Evolutionary conservation across 53 echinoderm and acorn worm genomes (phyloP), one percentile per base, ranked within the genome.

Genomic region (Patiria pectinifera): DNA sequence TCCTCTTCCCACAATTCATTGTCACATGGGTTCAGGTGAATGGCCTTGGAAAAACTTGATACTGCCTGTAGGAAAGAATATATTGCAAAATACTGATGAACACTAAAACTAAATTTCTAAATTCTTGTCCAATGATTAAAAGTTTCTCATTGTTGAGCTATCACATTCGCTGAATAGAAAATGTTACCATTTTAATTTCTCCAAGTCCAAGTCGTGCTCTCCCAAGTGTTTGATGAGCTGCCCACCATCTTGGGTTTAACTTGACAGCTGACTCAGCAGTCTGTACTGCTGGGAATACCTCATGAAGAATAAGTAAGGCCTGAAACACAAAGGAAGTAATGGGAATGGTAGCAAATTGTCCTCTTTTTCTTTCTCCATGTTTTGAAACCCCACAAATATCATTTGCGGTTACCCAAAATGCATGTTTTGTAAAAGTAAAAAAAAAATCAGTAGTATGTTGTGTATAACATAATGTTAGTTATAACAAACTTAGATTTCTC

Each of bases 181-280:
- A 35, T 6, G 8, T 79, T 46, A 97, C 97, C 93, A 97, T 82
- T 85, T 93, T 43, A 44, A 97, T 95, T 92, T 97, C 96, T 77
- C 97, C 96, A 12, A 96, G 92, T 16, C 97, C 96, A 60, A 97
- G 86, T 79, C 94, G 96, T 44, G 97, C 96, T 74, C 97, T 92
- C 25, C 95, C 97, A 5, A 97, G 88, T 13, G 97, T 97, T 86
- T 97, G 97, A 78, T 97, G 83, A 6, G 94, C 94, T 11, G 83
- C 72, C 97, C 97, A 97, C 97, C 97, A 97, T 19, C 69, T 75
- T 9, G 95, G 94, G 69, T 94, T 85, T 12, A 89, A 84, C 59
- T 24, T 85, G 22, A 95, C 94, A 18, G 97, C 95, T 25, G 83
- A 87, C 22, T 96, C 96, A 35, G 97, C 97, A 23, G 97, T 59